Base-by-base conservation (phyloP, 2,113 vertebrate species). In the Tor tambroides region DNA sequence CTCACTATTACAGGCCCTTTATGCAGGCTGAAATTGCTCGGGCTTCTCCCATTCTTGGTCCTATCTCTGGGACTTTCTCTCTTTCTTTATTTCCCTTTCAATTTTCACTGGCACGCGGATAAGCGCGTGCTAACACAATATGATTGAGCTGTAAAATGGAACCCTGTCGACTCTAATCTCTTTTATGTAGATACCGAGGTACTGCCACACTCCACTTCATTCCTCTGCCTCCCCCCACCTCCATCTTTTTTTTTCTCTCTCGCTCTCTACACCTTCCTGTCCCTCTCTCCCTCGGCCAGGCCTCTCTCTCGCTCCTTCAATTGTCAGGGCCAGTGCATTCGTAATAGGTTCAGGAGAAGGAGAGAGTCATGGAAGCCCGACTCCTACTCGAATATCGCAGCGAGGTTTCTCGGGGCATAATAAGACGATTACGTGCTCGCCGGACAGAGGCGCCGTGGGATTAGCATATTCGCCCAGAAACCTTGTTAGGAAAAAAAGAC, bases 111-210 rank as follows among this genome's bases (percentile, higher is more conserved):
- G 95, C 94, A 96, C 96, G 95, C 91, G 97, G 97, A 99, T 99
- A 99, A 98, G 97, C 97, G 92, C 94, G 91, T 95, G 95, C 95
- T 97, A 97, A 97, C 95, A 96, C 96, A 96, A 96, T 96, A 97
- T 98, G 98, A 99, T 98, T 98, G 97, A 99, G 98, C 96, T 98
- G 97, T 98, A 97, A 98, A 98, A 97, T 95, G 96, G 96, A 96
- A 94, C 89, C 94, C 96, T 96, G 95, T 96, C 94, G 93, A 94
- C 95, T 96, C 96, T 98, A 97, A 98, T 97, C 96, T 96, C 95
- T 96, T 96, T 96, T 96, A 97, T 97, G 97, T 96, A 98, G 97
- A 98, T 97, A 97, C 91, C 93, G 94, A 94, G 92, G 95, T 93
- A 91, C 95, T 94, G 93, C 94, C 95, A 94, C 95, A 95, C 94